Conservation (phyloP, 2,888 invertebrate genomes). For the Lasioglossum morio region DNA sequence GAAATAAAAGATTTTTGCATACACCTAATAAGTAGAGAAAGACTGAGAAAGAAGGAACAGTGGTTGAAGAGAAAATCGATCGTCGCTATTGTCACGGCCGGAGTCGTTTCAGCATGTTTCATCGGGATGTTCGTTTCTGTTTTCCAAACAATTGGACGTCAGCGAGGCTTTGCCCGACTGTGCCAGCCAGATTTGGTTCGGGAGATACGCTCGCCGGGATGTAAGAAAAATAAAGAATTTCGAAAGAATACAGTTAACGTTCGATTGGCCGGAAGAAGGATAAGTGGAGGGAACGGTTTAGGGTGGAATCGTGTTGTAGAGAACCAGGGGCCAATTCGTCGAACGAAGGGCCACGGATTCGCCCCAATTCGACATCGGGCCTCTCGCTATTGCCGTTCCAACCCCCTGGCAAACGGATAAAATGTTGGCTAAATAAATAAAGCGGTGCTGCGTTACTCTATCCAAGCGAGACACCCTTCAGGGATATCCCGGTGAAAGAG, state of each 20-base stretch:
- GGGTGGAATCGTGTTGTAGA: slow-evolving; percentile 62
- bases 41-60: background rate
- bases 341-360: slow-evolving; percentile 44
- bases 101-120: background rate
- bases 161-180: background rate
- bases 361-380: slow-evolving; percentile 37
- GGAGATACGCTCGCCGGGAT: background rate
- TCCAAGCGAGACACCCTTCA: slow-evolving; percentile 38
- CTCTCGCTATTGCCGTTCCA: slow-evolving; percentile 10
- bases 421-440: slow-evolving; percentile 70
- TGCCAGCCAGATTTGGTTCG: background rate
- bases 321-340: slow-evolving; percentile 64
- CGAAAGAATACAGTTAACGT: slow-evolving; percentile 8
- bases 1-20: background rate
- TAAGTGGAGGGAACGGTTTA: slow-evolving; percentile 27
- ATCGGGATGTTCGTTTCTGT: background rate
- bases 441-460: slow-evolving; percentile 51
- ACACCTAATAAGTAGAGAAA: background rate
- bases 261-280: slow-evolving; percentile 24
- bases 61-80: background rate
- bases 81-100: background rate
- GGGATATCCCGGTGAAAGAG: slow-evolving; percentile 50
- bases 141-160: slow-evolving; percentile 14
- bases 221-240: slow-evolving; percentile 15
- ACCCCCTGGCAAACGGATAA: slow-evolving; percentile 45